phyloP scores from a whole-genome alignment of 2,888 invertebrate genomes.

The Baronia brevicornis region DNA sequence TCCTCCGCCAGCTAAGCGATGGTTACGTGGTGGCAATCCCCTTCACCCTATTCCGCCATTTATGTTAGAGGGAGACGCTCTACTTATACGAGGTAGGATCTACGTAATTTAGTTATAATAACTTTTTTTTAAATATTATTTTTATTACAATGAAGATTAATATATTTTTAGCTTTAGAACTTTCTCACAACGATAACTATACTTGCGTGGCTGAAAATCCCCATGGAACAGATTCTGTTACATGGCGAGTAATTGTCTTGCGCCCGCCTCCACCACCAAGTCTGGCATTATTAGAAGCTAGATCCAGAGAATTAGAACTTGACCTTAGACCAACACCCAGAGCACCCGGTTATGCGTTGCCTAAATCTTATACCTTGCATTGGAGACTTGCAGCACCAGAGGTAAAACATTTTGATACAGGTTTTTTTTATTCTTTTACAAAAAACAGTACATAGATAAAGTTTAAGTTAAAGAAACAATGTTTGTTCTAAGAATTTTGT shows the following conservation, averaged over 20 bases:
- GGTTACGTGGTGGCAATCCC: conserved; percentile 81
- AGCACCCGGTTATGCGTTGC: conserved; percentile 57
- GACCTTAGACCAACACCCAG: conserved; percentile 53
- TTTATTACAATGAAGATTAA: conserved; percentile 8
- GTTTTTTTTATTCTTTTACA: not conserved
- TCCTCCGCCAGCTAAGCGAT: conserved; percentile 84
- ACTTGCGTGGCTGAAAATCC: conserved; percentile 88
- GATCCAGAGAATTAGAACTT: conserved; percentile 57
- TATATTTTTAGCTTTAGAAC: conserved; percentile 74
- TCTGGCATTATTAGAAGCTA: conserved; percentile 73
- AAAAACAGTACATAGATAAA: too few relatives aligned
- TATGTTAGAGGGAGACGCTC: conserved; percentile 78
- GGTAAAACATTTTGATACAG: conserved; percentile 72
- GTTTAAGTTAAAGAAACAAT: too few relatives aligned
- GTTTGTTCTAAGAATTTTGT: too few relatives aligned
- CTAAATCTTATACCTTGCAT: conserved; percentile 79
- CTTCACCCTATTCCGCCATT: conserved; percentile 79
- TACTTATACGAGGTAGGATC: conserved; percentile 79
- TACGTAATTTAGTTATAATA: conserved; percentile 1
- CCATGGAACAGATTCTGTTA: conserved; percentile 88
- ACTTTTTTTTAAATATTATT: conserved; percentile 2
- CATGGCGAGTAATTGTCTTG: conserved; percentile 85
- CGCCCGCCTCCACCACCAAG: conserved; percentile 82
- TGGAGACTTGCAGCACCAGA: conserved; percentile 82
- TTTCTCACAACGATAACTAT: conserved; percentile 85